phyloP scores from a whole-genome alignment of 2,888 invertebrate genomes.

The Pristionchus japonicus region DNA sequence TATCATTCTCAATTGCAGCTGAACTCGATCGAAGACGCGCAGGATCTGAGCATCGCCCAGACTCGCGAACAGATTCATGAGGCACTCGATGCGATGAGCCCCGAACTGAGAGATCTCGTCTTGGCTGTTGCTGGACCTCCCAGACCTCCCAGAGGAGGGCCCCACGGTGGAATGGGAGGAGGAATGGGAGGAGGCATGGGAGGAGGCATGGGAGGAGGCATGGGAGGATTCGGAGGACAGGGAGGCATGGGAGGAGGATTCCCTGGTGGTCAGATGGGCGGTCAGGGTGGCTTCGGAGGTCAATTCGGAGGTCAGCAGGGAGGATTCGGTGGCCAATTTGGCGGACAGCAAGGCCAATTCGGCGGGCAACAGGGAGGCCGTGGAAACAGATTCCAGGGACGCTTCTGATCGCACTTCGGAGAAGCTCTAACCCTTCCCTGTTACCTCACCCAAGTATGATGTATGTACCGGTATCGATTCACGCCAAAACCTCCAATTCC shows the following conservation, averaged over 20 bases:
- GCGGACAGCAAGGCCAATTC: neutral
- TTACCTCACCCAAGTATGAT: neutral
- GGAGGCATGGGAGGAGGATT: neutral
- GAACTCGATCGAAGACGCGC: neutral
- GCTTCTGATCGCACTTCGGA: neutral
- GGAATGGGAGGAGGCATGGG: neutral
- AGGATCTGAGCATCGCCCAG: neutral
- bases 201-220: neutral
- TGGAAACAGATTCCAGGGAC: neutral
- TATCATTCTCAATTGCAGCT: neutral
- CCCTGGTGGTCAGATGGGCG: too few relatives aligned
- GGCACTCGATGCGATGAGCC: neutral
- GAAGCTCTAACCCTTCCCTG: neutral
- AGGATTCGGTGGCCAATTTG: neutral
- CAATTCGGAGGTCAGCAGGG: neutral
- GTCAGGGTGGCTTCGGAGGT: neutral
- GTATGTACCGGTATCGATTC: neutral
- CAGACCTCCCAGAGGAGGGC: neutral
- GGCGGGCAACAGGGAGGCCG: neutral
- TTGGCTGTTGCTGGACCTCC: neutral
- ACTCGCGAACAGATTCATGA: neutral
- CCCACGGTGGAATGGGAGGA: neutral
- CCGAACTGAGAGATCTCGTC: constrained; percentile 7
- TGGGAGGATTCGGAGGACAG: neutral
- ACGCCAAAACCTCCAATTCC: neutral